These are phyloP conservation scores for Heterocephalus glaber DNA, from an alignment of 2,113 vertebrate species.

Conservation along the genomic window DNA sequence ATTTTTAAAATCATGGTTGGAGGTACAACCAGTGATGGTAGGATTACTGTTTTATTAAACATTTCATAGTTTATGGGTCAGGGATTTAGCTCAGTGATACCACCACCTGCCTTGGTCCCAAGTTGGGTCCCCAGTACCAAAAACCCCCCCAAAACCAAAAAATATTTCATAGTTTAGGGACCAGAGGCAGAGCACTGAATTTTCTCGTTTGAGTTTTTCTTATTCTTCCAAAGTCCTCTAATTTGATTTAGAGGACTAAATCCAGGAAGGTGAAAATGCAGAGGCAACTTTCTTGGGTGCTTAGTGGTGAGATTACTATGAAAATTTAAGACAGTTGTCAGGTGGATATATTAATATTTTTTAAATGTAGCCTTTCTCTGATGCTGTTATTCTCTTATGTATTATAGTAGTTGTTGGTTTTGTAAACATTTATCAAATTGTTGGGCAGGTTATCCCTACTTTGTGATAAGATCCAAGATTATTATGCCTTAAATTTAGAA, in stretches of 20 bases:
- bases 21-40: not conserved
- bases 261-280: not conserved
- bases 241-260: not conserved
- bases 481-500: constrained; percentile 13
- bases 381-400: not conserved
- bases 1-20: not conserved
- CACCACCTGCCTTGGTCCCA: too few relatives aligned
- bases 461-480: not conserved
- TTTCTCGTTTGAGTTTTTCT: not conserved
- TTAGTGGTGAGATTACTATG: not conserved
- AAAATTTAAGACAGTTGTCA: not conserved
- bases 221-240: not conserved
- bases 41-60: not conserved
- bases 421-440: not conserved
- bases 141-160: too few relatives aligned
- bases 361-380: not conserved
- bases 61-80: not conserved
- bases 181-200: not conserved
- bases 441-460: not conserved
- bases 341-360: not conserved
- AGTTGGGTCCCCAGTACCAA: too few relatives aligned
- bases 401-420: not conserved
- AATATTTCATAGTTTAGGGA: not conserved
- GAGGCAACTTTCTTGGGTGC: not conserved
- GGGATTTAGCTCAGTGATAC: too few relatives aligned